Conservation (phyloP, 2,888 invertebrate species). For the Tiphia femorata region DNA sequence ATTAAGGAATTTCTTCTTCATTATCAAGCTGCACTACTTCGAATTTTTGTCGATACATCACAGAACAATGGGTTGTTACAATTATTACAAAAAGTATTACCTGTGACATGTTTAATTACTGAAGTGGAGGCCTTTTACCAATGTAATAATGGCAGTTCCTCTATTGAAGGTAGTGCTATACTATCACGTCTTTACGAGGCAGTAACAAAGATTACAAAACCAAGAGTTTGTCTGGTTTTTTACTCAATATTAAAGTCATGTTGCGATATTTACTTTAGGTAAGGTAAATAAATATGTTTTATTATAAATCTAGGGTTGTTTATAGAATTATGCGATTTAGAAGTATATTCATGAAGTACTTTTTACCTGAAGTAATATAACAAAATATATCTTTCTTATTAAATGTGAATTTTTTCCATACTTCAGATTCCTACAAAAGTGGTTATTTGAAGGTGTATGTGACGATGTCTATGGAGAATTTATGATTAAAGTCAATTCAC, state of each 20-base stretch:
- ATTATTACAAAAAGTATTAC: conserved; percentile 48
- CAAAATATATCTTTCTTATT: too few species aligned
- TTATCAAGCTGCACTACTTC: conserved; percentile 58
- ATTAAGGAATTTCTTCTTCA: conserved; percentile 61
- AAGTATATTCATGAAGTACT: too few species aligned
- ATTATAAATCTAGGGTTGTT: not conserved
- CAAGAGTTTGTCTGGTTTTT: conserved; percentile 72
- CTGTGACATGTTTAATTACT: conserved; percentile 53
- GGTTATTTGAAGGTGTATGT: conserved; percentile 87
- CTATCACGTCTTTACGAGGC: conserved; percentile 78
- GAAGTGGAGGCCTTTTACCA: conserved; percentile 59
- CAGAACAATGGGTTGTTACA: conserved; percentile 43
- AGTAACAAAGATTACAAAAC: conserved; percentile 73
- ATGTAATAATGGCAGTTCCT: conserved; percentile 42
- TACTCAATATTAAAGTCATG: conserved; percentile 73
- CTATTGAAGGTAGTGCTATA: conserved; percentile 72
- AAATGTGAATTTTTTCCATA: too few species aligned
- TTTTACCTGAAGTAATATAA: too few species aligned
- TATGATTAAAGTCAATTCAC: conserved; percentile 80
- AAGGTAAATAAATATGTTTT: conserved; percentile 34
- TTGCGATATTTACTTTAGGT: conserved; percentile 76
- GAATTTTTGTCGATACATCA: conserved; percentile 42
- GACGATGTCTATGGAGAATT: conserved; percentile 88
- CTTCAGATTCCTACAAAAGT: conserved; percentile 80
- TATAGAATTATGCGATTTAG: too few species aligned